Conservation (phyloP, 2,113 vertebrate genomes). For the Sorex fumeus region DNA sequence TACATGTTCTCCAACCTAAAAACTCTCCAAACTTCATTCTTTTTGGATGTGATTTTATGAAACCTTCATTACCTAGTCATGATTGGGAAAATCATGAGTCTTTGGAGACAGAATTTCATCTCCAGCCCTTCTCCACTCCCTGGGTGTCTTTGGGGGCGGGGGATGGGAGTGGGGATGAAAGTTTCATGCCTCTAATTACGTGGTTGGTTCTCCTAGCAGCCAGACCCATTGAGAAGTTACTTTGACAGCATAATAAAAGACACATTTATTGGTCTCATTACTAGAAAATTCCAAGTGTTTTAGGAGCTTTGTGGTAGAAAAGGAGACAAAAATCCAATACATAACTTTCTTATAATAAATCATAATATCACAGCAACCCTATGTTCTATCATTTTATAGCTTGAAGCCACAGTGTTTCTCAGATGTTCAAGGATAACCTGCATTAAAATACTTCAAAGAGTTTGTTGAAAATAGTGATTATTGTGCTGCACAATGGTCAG, state of each 20-base stretch:
- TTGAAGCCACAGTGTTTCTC: neutral
- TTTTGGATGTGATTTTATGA: neutral
- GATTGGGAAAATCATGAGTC: neutral
- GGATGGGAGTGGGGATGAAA: neutral
- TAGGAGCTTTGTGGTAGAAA: neutral
- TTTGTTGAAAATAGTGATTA: slow-evolving; percentile 35
- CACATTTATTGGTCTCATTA: neutral
- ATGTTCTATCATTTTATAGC: neutral
- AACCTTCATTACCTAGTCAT: neutral
- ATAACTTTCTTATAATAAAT: neutral
- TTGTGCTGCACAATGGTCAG: neutral
- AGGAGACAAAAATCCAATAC: neutral
- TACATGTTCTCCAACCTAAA: neutral
- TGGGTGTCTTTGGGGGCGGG: neutral
- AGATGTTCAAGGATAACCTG: neutral
- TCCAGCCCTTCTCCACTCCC: neutral
- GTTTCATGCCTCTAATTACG: too few species aligned
- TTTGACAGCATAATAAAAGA: neutral
- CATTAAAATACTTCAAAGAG: neutral
- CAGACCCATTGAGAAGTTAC: neutral
- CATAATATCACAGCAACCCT: neutral
- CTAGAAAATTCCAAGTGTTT: neutral
- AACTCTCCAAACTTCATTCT: neutral
- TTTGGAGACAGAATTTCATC: neutral
- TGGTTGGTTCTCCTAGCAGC: neutral